Base-by-base conservation (phyloP, 2,113 vertebrate species). In the Apus apus region DNA sequence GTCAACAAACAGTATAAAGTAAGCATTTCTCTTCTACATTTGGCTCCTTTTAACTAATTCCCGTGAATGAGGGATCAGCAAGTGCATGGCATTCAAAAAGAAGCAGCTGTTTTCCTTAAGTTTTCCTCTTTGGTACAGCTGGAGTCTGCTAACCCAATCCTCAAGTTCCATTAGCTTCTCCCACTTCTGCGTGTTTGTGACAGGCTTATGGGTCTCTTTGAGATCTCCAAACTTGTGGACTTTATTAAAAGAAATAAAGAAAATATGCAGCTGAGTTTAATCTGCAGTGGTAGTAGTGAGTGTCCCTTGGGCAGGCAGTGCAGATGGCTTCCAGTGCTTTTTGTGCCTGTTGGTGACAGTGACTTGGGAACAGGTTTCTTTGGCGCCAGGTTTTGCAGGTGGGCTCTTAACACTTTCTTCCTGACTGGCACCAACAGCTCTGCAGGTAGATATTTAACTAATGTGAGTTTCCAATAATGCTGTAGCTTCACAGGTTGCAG, bases 371-470 rank as follows among this genome's bases (percentile, higher is more conserved):
- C 29, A 75, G 66, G 19, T 43, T 89, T 40, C n/a, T 58, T 72
- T 85, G 36, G 66, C 70, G 68, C 19, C 27, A 72, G 30, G 26
- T 66, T 84, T 89, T 74, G 15, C 65, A 73, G 72, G 32, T 68
- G 29, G 30, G 46, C 50, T 87, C 58, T 67, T 81, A 70, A 1
- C 57, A n/a, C 26, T 71, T 74, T 64, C 14, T 9, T 83, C 20
- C 68, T 87, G 53, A 45, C 36, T 94, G 50, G 8, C 58, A 51
- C 27, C 25, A 70, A 43, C 65, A 85, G 30, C 36, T 82, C 38
- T 79, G 34, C 64, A 87, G 74, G 87, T 95, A 93, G 77, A 72
- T 79, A 66, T 85, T 94, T 89, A 91, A 26, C 14, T 22, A 32
- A 25, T 67, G 1, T 23, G 75, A 87, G 45, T 74, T 94, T 87